A percentile compares a stretch with the other conserved stretches of the same genome.
These are phyloP conservation scores for Stegodyphus mimosarum DNA, from an alignment of 1,140 invertebrate genomes.

Conservation along the genomic window DNA sequence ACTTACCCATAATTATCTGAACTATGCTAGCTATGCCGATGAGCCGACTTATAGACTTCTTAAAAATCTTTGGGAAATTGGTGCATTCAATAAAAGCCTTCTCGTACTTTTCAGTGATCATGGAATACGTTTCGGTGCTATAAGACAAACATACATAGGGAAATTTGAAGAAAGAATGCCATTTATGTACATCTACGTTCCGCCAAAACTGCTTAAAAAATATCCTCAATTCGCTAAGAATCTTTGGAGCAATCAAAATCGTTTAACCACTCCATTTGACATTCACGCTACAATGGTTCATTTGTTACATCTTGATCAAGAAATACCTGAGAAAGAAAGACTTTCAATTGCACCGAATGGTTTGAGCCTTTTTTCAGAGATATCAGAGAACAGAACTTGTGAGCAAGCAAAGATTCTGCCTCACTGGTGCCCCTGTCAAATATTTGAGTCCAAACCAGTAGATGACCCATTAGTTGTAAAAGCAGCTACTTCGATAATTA, in stretches of 20 bases:
- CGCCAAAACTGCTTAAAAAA: constrained; percentile 77
- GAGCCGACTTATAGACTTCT: constrained; percentile 65
- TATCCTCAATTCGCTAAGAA: constrained; percentile 76
- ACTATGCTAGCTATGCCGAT: constrained; percentile 66
- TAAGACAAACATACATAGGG: constrained; percentile 81
- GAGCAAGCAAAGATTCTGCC: constrained; percentile 66
- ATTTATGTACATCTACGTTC: constrained; percentile 82
- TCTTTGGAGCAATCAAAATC: constrained; percentile 75
- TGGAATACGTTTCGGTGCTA: constrained; percentile 87
- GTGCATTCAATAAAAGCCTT: constrained; percentile 71
- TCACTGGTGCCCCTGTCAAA: constrained; percentile 69
- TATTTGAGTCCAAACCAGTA: background rate
- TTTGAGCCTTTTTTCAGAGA: constrained; percentile 80
- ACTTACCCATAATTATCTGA: constrained; percentile 68
- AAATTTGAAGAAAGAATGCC: constrained; percentile 76
- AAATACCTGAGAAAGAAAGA: constrained; percentile 63
- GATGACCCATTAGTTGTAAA: background rate
- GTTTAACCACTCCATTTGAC: constrained; percentile 71
- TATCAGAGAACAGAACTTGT: constrained; percentile 72
- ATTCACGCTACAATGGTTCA: constrained; percentile 69
- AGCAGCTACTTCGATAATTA: constrained; percentile 62
- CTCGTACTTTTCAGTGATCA: constrained; percentile 92
- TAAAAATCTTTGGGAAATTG: constrained; percentile 63
- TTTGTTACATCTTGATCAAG: constrained; percentile 64
- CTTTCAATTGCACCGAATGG: constrained; percentile 67